Evolutionary conservation across 2,797 vertebrate genomes (phyloP), one percentile per base, ranked within the genome.

Genomic region (Siniperca scherzeri): DNA sequence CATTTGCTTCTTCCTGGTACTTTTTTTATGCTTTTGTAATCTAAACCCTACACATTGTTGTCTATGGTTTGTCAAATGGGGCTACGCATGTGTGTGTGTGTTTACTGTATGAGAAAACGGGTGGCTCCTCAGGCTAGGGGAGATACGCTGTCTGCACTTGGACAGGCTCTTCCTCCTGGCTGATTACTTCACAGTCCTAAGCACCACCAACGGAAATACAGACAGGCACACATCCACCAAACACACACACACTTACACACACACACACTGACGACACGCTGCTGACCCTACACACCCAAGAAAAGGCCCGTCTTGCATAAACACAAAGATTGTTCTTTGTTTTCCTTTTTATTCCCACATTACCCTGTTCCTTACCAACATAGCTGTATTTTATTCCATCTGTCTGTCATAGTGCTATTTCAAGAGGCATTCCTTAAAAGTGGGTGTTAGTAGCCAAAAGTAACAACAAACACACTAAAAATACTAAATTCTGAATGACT

Each of bases 91-190:
- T 27, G 52, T 71, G 70, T 74, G 68, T 85, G 80, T 71, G 67
- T 82, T 82, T 57, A 60, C 78, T 85, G 83, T 84, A 64, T 61
- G 76, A 81, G 62, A 87, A 69, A 74, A 72, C 1, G 88, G 86
- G 91, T 88, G 92, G 93, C 93, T 86, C 84, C 70, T 84, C 52
- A n/a, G 57, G 70, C 74, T 5, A 40, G 30, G 56, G 88, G 86
- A 91, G 94, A 94, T 94, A 93, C 56, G 83, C 87, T 86, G 90
- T 93, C 91, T 95, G 91, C 80, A 89, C 83, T 88, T 65, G 72
- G 87, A 87, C 91, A 90, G 88, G 65, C 91, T 88, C 81, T 95
- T 95, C 91, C 93, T 92, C 82, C 75, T 88, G 62, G 55, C 86
- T 90, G 89, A 95, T 95, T 93, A 89, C 88, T 87, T 86, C 87